A percentile compares a stretch with the other conserved stretches of the same genome.
phyloP scores from a whole-genome alignment of 64 coral and sea anemone species.

The Platygyra sinensis region DNA sequence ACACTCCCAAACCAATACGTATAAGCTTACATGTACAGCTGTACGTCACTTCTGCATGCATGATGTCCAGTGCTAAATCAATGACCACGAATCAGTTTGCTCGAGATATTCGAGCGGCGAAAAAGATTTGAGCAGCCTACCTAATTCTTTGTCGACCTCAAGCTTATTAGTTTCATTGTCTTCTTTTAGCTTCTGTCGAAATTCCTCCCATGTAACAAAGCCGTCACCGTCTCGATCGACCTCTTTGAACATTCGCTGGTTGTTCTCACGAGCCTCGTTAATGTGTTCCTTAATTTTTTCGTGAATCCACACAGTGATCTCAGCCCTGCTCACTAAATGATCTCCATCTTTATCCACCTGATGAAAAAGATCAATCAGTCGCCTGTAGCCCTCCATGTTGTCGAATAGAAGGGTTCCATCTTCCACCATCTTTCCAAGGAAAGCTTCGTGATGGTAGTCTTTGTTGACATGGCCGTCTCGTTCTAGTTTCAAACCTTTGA shows the following conservation, averaged over 20 bases:
- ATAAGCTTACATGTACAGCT: too few relatives aligned
- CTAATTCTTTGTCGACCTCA: constrained; percentile 56
- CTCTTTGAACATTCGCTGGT: constrained; percentile 66
- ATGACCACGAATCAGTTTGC: background rate
- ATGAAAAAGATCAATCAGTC: constrained; percentile 93
- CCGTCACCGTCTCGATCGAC: constrained; percentile 66
- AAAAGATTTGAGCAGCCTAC: constrained; percentile 23
- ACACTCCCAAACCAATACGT: too few relatives aligned
- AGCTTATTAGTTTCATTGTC: constrained; percentile 31
- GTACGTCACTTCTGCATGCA: too few relatives aligned
- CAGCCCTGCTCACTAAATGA: constrained; percentile 76
- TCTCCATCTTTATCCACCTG: constrained; percentile 86
- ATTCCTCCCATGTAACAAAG: constrained; percentile 75
- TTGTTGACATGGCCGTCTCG: constrained; percentile 95
- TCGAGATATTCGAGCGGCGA: background rate
- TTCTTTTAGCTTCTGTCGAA: constrained; percentile 74
- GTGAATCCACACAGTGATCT: constrained; percentile 86
- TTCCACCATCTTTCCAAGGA: constrained; percentile 89
- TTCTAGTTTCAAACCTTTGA: constrained; percentile 84
- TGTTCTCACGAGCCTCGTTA: constrained; percentile 57
- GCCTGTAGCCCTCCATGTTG: constrained; percentile 84
- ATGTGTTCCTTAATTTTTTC: constrained; percentile 87
- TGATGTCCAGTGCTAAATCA: too few relatives aligned
- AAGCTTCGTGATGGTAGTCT: constrained; percentile 96
- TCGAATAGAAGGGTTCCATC: constrained; percentile 81